Evolutionary conservation across 1,140 invertebrate genomes (phyloP).

Genomic region (Marisa cornuarietis): DNA sequence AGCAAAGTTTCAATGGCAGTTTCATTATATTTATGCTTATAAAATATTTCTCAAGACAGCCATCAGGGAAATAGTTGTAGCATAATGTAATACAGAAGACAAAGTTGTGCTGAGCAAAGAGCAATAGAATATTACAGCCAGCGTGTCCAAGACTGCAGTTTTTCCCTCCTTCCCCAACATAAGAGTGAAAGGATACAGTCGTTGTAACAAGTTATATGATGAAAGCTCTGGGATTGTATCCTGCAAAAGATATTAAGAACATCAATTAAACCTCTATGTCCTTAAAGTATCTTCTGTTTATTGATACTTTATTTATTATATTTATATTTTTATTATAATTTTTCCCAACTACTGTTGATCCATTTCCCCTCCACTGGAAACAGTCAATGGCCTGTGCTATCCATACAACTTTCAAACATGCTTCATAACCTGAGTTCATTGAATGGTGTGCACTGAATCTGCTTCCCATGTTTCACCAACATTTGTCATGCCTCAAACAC

Average conservation of each 20-base stretch:
- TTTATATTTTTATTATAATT: background rate
- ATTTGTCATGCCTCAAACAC: too few relatives aligned
- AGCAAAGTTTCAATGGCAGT: too few relatives aligned
- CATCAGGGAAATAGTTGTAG: background rate
- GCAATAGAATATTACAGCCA: slow-evolving; percentile 60
- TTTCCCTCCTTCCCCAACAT: slow-evolving; percentile 80
- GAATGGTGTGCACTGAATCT: background rate
- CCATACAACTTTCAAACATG: background rate
- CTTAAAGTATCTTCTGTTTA: background rate
- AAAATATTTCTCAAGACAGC: too few relatives aligned
- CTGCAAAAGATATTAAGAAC: slow-evolving; percentile 69
- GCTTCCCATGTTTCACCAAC: too few relatives aligned
- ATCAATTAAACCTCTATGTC: background rate
- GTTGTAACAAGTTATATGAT: slow-evolving; percentile 75
- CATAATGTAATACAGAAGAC: background rate
- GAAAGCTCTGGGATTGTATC: slow-evolving; percentile 75
- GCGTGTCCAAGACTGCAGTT: slow-evolving; percentile 75
- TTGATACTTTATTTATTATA: slow-evolving; percentile 1
- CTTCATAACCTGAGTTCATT: background rate
- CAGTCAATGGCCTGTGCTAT: background rate
- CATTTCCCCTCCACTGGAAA: too few relatives aligned
- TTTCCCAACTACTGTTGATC: background rate
- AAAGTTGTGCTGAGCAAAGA: background rate
- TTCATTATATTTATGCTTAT: too few relatives aligned
- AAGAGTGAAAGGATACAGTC: slow-evolving; percentile 84